These are phyloP conservation scores for Napeogenes inachia DNA, from an alignment of 2,888 invertebrate genomes.

Conservation along the genomic window DNA sequence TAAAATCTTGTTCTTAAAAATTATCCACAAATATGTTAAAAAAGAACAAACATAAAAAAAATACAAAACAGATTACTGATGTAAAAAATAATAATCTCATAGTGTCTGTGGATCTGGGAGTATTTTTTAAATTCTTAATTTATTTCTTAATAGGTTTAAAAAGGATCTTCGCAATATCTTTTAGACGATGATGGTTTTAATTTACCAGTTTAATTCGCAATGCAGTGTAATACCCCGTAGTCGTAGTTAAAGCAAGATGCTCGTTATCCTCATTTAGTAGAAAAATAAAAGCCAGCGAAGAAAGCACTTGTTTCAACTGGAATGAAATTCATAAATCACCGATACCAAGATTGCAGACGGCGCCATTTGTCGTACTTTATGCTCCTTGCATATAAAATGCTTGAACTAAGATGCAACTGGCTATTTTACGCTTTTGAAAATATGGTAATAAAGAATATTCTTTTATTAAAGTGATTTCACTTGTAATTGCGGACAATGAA, in stretches of 20 bases:
- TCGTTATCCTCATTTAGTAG: slow-evolving; percentile 59
- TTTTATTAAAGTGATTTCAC: slow-evolving; percentile 3
- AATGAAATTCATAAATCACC: slow-evolving; percentile 70
- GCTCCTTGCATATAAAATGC: slow-evolving; percentile 46
- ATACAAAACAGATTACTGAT: no score
- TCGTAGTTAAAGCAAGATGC: slow-evolving; percentile 61
- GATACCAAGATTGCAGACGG: slow-evolving; percentile 50
- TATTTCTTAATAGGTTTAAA: no score
- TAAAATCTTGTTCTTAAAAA: no score
- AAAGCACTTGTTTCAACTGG: slow-evolving; percentile 57
- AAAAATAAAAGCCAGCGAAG: slow-evolving; percentile 44
- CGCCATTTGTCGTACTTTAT: slow-evolving; percentile 54
- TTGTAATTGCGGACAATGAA: not conserved
- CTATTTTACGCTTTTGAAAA: slow-evolving; percentile 26
- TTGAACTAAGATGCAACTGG: slow-evolving; percentile 15
- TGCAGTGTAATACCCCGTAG: slow-evolving; percentile 41
- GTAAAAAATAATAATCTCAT: no score
- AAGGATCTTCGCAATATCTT: slow-evolving; percentile 10
- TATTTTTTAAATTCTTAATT: no score
- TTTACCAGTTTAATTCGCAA: not conserved
- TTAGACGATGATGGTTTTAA: slow-evolving; percentile 18
- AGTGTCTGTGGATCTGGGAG: no score
- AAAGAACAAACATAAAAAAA: no score
- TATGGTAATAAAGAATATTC: slow-evolving; percentile 20
- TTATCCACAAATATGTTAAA: no score